A percentile compares a stretch with the other conserved stretches of the same genome.
Evolutionary conservation across 53 echinoderm and acorn worm genomes (phyloP).

Genomic region (Stichopus horrens): DNA sequence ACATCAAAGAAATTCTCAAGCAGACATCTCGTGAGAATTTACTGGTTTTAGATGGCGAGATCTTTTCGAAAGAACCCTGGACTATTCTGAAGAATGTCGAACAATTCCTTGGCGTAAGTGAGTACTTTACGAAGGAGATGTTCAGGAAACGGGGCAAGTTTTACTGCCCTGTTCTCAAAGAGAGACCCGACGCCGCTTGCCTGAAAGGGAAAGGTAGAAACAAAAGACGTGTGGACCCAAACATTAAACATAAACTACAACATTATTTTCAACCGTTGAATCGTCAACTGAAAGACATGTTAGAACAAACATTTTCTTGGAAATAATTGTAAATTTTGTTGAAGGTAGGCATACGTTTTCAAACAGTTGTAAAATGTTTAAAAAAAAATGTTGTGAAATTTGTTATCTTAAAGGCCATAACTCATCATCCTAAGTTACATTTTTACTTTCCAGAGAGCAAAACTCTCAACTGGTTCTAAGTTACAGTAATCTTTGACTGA

Average conservation of each 20-base stretch:
- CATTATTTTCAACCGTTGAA: constrained; percentile 26
- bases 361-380: too few species aligned
- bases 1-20: constrained; percentile 21
- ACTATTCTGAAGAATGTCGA: neutral
- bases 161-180: constrained; percentile 28
- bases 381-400: too few species aligned
- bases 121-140: neutral
- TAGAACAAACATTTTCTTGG: constrained; percentile 14
- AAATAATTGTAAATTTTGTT: neutral
- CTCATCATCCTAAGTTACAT: too few species aligned
- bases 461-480: too few species aligned
- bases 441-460: too few species aligned
- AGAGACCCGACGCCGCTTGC: constrained; percentile 32
- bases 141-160: constrained; percentile 25
- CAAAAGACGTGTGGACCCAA: neutral
- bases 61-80: constrained; percentile 18
- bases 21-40: neutral
- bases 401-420: too few species aligned
- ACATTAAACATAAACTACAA: neutral
- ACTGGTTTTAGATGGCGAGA: constrained; percentile 27
- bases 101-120: neutral
- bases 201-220: constrained; percentile 20
- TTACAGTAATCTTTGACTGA: too few species aligned
- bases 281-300: neutral
- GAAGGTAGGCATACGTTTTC: too few species aligned